Conservation (phyloP, 2,888 invertebrate species). For the Eurytoma adleriae region DNA sequence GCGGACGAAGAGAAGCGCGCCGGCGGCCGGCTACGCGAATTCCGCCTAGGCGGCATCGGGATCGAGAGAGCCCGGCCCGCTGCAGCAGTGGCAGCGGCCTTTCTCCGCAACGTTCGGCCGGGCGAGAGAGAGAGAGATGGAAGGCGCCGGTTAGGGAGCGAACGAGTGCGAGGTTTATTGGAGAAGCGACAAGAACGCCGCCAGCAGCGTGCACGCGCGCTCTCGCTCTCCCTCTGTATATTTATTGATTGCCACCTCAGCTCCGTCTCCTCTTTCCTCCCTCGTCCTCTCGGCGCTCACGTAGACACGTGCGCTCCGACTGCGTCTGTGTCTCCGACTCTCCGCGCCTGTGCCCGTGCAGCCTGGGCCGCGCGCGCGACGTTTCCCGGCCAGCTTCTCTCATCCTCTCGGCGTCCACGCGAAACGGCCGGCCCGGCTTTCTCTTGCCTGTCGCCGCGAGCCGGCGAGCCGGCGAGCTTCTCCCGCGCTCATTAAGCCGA, state of each 20-base stretch:
- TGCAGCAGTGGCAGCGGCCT: not conserved
- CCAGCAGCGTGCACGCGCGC: constrained; percentile 26
- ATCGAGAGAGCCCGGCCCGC: not conserved
- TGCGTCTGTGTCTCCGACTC: not conserved
- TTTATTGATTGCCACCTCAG: constrained; percentile 76
- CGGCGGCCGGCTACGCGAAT: not conserved
- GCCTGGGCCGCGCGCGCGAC: constrained; percentile 3
- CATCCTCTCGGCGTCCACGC: not conserved
- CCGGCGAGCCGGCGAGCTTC: not conserved
- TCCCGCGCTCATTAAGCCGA: not conserved
- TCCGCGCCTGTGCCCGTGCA: constrained; percentile 1
- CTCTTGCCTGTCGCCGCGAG: not conserved
- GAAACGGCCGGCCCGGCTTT: not conserved
- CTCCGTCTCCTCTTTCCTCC: constrained; percentile 60
- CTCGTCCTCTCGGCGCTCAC: constrained; percentile 36
- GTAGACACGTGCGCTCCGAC: not conserved
- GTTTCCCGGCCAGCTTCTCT: not conserved
- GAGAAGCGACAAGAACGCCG: constrained; percentile 47
- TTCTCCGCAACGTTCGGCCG: not conserved
- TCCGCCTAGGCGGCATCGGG: constrained; percentile 3
- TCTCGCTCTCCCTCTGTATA: constrained; percentile 69
- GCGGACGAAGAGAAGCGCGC: not conserved
- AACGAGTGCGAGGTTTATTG: constrained; percentile 72
- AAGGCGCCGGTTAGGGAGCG: constrained; percentile 76
- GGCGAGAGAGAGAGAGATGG: constrained; percentile 75